Evolutionary conservation across 1,140 invertebrate genomes (phyloP).

Genomic region (Hyles vespertilio): DNA sequence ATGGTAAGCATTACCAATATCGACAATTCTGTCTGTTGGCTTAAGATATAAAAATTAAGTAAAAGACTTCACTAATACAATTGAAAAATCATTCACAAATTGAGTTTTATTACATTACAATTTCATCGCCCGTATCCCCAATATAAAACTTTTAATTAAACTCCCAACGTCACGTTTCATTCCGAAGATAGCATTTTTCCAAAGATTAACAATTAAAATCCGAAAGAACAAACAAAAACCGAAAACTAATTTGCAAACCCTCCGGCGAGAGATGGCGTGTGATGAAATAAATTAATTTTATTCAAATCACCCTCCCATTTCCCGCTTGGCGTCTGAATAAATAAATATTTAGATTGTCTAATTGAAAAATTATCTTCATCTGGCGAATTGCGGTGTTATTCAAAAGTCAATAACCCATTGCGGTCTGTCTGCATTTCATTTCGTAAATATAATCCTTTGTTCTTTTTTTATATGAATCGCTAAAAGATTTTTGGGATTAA

Average conservation of each 20-base stretch:
- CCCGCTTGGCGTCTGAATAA: conserved; percentile 8
- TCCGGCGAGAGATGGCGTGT: neutral
- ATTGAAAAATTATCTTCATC: conserved; percentile 24
- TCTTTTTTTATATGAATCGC: no score
- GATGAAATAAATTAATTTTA: conserved; percentile 31
- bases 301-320: conserved; percentile 23
- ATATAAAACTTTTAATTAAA: no score
- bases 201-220: neutral
- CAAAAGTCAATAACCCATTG: no score
- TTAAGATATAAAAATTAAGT: neutral
- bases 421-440: no score
- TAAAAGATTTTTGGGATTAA: no score
- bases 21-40: conserved; percentile 1
- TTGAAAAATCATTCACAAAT: conserved; percentile 3
- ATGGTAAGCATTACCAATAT: no score
- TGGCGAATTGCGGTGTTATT: no score
- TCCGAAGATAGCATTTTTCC: no score
- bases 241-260: conserved; percentile 10
- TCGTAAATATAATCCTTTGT: no score
- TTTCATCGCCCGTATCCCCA: no score
- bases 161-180: no score
- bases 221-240: conserved; percentile 10
- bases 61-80: neutral
- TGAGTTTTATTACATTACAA: no score
- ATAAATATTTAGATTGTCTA: conserved; percentile 26